phyloP scores from a whole-genome alignment of 2,888 invertebrate genomes.

The Eupithecia dodoneata region DNA sequence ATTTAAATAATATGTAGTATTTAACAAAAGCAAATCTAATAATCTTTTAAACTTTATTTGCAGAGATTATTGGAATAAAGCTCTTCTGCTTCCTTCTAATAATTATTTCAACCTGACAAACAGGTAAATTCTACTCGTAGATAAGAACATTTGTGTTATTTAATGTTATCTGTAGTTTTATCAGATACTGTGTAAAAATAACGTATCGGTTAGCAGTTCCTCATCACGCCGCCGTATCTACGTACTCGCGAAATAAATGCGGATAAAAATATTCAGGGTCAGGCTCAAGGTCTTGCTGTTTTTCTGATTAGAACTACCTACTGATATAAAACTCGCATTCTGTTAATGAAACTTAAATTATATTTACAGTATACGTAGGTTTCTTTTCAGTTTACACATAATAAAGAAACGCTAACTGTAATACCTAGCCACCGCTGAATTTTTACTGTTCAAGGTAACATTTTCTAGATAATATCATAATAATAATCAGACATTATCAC shows the following conservation, averaged over 20 bases:
- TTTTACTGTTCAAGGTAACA: conserved; percentile 71
- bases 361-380: conserved; percentile 53
- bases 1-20: not conserved
- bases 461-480: conserved; percentile 30
- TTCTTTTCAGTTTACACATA: conserved; percentile 52
- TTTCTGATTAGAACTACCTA: conserved; percentile 78
- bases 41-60: not conserved
- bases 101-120: conserved; percentile 30
- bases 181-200: conserved; percentile 55
- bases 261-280: conserved; percentile 83
- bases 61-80: conserved; percentile 12
- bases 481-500: not conserved
- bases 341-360: conserved; percentile 58
- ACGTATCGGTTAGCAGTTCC: conserved; percentile 57
- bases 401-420: conserved; percentile 75
- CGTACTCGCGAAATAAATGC: conserved; percentile 77
- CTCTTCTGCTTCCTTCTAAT: conserved; percentile 13
- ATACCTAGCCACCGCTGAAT: conserved; percentile 64
- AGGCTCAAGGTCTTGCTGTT: conserved; percentile 79
- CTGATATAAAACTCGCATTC: conserved; percentile 66
- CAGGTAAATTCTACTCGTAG: conserved; percentile 27
- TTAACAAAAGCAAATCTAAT: not conserved
- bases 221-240: conserved; percentile 66
- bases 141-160: conserved; percentile 43
- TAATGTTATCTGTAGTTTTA: conserved; percentile 53